phyloP scores from a whole-genome alignment of 2,113 vertebrate genomes.

The Bettongia penicillata region DNA sequence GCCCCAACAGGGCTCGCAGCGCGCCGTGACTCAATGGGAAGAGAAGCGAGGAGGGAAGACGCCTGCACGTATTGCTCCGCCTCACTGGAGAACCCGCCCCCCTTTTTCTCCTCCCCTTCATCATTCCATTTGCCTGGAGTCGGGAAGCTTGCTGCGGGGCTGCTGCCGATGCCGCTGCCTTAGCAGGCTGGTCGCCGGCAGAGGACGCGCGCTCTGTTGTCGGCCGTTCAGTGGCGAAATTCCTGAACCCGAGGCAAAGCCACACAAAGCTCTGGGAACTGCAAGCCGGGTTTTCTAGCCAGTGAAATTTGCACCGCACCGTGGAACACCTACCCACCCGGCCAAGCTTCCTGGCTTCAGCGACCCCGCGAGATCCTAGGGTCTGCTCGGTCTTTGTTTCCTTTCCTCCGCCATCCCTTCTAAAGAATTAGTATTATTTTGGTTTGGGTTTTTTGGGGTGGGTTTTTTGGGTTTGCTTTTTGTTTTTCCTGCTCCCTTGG shows the following conservation, averaged over 20 bases:
- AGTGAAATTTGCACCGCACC: not conserved
- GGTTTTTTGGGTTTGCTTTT: not conserved
- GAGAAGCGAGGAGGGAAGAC: slow-evolving; percentile 55
- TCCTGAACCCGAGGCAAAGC: not conserved
- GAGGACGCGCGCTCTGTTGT: rapidly evolving
- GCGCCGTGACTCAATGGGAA: slow-evolving; percentile 70
- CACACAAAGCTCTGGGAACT: not conserved
- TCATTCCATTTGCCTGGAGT: not conserved
- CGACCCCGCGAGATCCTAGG: not conserved
- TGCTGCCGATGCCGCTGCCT: not conserved
- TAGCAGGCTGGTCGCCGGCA: not conserved
- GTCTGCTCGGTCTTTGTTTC: not conserved
- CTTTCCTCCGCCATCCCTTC: not conserved
- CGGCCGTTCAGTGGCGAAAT: not conserved
- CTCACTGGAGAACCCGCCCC: slow-evolving; percentile 5
- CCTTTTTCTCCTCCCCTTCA: not conserved
- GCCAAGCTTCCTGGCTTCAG: not conserved
- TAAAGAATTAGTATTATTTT: too few relatives aligned
- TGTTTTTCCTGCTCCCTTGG: not conserved
- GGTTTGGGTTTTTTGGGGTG: not conserved
- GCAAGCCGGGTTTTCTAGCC: not conserved
- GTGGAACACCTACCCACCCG: not conserved
- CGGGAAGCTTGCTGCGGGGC: too few relatives aligned
- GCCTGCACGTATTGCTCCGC: slow-evolving; percentile 17
- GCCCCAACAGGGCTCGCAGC: slow-evolving; percentile 66